Evolutionary conservation across 53 echinoderm and acorn worm genomes (phyloP).

Genomic region (Arbacia lixula): DNA sequence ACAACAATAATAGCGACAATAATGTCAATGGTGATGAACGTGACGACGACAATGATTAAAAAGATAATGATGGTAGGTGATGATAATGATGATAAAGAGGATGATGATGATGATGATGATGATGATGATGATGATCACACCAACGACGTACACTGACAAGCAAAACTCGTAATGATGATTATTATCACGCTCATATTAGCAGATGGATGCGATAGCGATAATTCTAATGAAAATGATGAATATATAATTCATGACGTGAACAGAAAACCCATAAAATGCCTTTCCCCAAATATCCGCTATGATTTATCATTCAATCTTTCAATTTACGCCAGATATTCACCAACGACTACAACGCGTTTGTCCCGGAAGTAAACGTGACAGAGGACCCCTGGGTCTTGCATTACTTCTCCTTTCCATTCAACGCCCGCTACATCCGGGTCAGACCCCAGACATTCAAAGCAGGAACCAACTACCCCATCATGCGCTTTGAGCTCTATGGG

Average conservation of each 20-base stretch:
- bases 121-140: background rate
- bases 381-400: slow-evolving; percentile 63
- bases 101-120: background rate
- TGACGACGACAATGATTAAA: background rate
- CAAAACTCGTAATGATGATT: background rate
- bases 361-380: slow-evolving; percentile 59
- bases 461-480: slow-evolving; percentile 65
- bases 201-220: background rate
- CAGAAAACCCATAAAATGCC: too few relatives aligned
- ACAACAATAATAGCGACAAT: background rate
- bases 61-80: slow-evolving; percentile 3
- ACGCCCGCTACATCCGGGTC: slow-evolving; percentile 71
- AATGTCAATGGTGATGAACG: background rate
- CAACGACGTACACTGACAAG: too few relatives aligned
- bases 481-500: slow-evolving; percentile 84
- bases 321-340: too few relatives aligned
- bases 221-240: background rate
- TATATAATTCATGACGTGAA: background rate
- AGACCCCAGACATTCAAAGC: slow-evolving; percentile 64
- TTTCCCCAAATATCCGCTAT: too few relatives aligned
- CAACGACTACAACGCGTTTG: slow-evolving; percentile 57
- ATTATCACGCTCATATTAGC: background rate
- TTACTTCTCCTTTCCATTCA: slow-evolving; percentile 65
- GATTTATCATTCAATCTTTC: too few relatives aligned
- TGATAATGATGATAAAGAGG: background rate